A percentile compares a stretch with the other conserved stretches of the same genome.
phyloP scores from a whole-genome alignment of 2,113 vertebrate species.

The Cyprinus carpio region DNA sequence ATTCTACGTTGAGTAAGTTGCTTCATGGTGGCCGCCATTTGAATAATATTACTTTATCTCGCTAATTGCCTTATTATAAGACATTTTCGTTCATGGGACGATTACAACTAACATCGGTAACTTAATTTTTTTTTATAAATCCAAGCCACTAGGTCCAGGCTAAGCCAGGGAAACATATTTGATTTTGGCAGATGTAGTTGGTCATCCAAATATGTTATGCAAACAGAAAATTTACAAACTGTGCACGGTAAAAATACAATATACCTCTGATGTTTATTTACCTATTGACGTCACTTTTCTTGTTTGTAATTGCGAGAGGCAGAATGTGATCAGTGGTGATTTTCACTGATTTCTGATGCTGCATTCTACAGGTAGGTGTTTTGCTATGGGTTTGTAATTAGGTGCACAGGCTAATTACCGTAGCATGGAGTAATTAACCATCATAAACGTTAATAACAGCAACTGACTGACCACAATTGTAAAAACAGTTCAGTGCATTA shows the following conservation, averaged over 20 bases:
- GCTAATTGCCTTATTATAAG: not conserved
- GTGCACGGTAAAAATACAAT: not conserved
- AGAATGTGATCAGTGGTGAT: slow-evolving; percentile 9
- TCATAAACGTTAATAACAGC: slow-evolving; percentile 5
- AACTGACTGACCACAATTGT: slow-evolving; percentile 11
- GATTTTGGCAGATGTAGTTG: not conserved
- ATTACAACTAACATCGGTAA: not conserved
- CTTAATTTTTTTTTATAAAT: not conserved
- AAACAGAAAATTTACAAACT: not conserved
- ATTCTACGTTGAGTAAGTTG: not conserved
- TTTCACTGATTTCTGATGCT: slow-evolving; percentile 4
- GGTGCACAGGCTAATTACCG: slow-evolving; percentile 10
- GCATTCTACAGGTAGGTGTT: slow-evolving; percentile 1
- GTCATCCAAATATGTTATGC: not conserved
- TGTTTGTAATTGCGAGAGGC: not conserved
- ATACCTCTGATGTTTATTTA: not conserved
- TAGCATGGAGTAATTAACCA: slow-evolving; percentile 4
- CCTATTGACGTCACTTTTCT: not conserved
- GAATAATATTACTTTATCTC: too few species aligned
- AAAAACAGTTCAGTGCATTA: slow-evolving; percentile 12
- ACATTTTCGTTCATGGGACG: not conserved
- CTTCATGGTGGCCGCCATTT: not conserved
- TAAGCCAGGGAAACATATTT: not conserved
- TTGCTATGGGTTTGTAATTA: not conserved
- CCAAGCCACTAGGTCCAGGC: not conserved